Conservation (phyloP, 2,888 invertebrate species). For the Periphyllus acericola region DNA sequence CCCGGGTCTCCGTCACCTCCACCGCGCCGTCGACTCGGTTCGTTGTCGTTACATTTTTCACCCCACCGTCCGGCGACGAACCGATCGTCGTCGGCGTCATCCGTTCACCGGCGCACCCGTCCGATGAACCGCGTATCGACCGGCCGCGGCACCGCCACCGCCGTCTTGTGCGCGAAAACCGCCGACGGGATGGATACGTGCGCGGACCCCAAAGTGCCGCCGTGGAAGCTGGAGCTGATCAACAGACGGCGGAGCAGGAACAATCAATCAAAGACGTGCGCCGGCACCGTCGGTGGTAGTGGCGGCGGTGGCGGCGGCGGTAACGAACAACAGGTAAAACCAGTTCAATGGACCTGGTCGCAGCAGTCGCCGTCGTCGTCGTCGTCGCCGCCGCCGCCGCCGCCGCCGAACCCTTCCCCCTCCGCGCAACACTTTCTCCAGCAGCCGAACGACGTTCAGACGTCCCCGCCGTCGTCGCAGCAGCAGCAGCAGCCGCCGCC, state of each 20-base stretch:
- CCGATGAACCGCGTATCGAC: not conserved
- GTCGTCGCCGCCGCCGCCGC: conserved; percentile 58
- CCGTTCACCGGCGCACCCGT: not conserved
- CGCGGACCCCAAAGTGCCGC: conserved; percentile 70
- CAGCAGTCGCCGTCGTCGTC: conserved; percentile 57
- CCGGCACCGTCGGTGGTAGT: conserved; percentile 63
- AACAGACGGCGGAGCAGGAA: conserved; percentile 74
- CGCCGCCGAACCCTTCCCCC: conserved; percentile 56
- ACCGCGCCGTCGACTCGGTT: no score
- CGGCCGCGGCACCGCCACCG: not conserved
- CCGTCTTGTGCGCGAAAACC: not conserved
- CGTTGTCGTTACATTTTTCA: not conserved
- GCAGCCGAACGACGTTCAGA: conserved; percentile 29
- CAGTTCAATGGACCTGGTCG: conserved; percentile 64
- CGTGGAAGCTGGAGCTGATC: conserved; percentile 87
- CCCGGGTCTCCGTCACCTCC: no score
- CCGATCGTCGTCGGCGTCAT: not conserved
- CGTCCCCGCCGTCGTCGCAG: not conserved
- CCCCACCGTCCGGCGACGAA: not conserved
- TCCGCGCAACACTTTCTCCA: conserved; percentile 56
- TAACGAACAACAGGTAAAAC: conserved; percentile 64
- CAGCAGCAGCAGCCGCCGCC: not conserved
- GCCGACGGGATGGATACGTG: conserved; percentile 36
- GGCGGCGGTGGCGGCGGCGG: conserved; percentile 64
- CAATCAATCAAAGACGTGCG: conserved; percentile 42